A percentile compares a stretch with the other conserved stretches of the same genome.
phyloP scores from a whole-genome alignment of 1,140 invertebrate genomes.

The Bombus terrestris region DNA sequence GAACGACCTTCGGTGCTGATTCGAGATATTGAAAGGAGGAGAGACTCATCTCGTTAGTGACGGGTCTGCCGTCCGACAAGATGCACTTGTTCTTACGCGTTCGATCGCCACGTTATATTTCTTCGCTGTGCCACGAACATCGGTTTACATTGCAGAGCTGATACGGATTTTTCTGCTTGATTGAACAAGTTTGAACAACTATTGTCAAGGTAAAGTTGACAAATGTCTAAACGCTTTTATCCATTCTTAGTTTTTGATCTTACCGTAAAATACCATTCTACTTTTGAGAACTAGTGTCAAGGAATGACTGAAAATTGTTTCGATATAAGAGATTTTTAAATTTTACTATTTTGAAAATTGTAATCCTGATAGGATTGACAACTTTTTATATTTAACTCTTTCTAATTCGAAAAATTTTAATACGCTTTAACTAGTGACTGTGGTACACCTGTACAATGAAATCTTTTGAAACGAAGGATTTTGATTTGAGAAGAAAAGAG shows the following conservation, averaged over 20 bases:
- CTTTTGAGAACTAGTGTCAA: not conserved
- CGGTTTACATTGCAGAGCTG: not conserved
- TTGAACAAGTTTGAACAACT: not conserved
- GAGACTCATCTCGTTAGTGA: conserved; percentile 77
- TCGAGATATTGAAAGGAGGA: conserved; percentile 62
- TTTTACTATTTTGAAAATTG: too few relatives aligned
- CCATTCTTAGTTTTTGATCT: not conserved
- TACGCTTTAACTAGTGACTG: too few relatives aligned
- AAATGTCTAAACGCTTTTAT: too few relatives aligned
- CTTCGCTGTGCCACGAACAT: not conserved
- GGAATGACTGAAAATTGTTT: too few relatives aligned
- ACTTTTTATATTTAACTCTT: too few relatives aligned
- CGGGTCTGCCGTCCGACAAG: conserved; percentile 67
- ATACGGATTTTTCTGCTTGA: too few relatives aligned
- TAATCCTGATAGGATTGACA: too few relatives aligned
- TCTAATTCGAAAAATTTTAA: too few relatives aligned
- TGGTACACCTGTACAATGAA: too few relatives aligned
- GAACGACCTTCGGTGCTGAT: conserved; percentile 74
- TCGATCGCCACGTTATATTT: not conserved
- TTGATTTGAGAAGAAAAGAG: too few relatives aligned
- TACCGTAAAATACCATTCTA: not conserved
- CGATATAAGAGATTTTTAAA: too few relatives aligned
- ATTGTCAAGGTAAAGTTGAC: not conserved
- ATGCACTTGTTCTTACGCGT: conserved; percentile 71
- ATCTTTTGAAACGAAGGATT: too few relatives aligned